A percentile compares a stretch with the other conserved stretches of the same genome.
Conservation (phyloP, 1,140 invertebrate genomes). For the Meloidogyne chitwoodi region DNA sequence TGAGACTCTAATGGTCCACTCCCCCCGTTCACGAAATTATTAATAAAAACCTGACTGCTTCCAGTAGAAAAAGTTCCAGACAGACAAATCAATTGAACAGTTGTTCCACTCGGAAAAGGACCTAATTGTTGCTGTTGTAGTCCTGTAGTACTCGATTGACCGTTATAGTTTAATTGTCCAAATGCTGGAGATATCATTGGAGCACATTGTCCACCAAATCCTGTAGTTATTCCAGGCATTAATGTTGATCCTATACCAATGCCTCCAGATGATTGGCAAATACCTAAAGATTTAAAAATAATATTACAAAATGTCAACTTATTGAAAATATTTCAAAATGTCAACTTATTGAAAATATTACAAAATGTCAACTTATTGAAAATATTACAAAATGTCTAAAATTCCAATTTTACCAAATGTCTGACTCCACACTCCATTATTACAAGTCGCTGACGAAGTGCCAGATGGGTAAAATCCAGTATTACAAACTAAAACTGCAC, state of each 20-base stretch:
- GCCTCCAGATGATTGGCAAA: not conserved
- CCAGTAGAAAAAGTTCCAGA: not conserved
- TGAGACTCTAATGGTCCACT: no score
- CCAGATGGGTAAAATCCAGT: not conserved
- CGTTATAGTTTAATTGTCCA: not conserved
- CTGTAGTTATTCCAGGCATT: not conserved
- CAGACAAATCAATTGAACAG: not conserved
- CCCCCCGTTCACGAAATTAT: no score
- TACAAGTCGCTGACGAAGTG: constrained; percentile 2
- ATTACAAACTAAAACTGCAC: not conserved
- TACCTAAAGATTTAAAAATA: not conserved
- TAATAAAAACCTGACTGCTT: not conserved
- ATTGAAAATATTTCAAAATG: not conserved
- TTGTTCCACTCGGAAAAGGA: constrained; percentile 4
- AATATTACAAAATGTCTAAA: not conserved
- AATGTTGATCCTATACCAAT: not conserved
- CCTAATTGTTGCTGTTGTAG: constrained; percentile 1
- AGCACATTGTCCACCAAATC: not conserved
- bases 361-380: not conserved
- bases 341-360: not conserved
- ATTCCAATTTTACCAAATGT: not conserved
- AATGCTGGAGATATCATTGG: not conserved
- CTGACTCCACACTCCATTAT: constrained; percentile 4
- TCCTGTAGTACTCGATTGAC: not conserved
- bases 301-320: no score